Base-by-base conservation (phyloP, 2,797 vertebrate genomes). In the Acrocephalus scirpaceus region DNA sequence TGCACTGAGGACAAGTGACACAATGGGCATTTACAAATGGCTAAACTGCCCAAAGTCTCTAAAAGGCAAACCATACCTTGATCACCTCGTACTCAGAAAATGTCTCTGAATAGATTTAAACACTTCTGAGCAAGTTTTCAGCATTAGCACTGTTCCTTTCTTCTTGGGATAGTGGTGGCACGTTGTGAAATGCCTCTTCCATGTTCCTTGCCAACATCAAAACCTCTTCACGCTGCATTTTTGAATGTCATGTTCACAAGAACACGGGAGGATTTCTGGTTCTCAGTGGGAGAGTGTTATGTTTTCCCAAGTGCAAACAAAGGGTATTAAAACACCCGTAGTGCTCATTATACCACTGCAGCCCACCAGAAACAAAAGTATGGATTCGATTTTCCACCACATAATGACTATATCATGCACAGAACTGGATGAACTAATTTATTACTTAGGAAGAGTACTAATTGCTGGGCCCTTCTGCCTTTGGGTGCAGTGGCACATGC, bases 401-500 rank as follows among this genome's bases (percentile, higher is more conserved):
- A 57, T 91, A 83, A 96, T 71, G 78, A 82, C 93, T 88, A 27
- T 88, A 97, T 90, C 54, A 5, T 53, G 67, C 45, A 76, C 57
- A 96, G 92, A 92, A 91, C 83, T 83, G 90, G 76, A 74, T 80
- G 62, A 96, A 97, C 66, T 96, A 78, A 95, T 96, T 94, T 95
- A 96, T 96, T 94, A 91, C 94, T 93, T 93, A 29, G 19, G 91
- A 92, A 90, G 90, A 15, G 38, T 73, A 90, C 83, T 97, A 97
- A 96, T 96, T 97, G 94, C 93, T 93, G 86, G 70, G 76, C 62
- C 87, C 84, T 95, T 96, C 94, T 94, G 88, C 92, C 72, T 92
- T 79, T 9, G 7, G 64, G 34, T 93, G 70, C 61, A 80, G 80
- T 60, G 84, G 84, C 82, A 65, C 87, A 50, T 23, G 91, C 95